Evolutionary conservation across 2,113 vertebrate species (phyloP), one percentile per base, ranked within the genome.

Genomic region (Eonycteris spelaea): DNA sequence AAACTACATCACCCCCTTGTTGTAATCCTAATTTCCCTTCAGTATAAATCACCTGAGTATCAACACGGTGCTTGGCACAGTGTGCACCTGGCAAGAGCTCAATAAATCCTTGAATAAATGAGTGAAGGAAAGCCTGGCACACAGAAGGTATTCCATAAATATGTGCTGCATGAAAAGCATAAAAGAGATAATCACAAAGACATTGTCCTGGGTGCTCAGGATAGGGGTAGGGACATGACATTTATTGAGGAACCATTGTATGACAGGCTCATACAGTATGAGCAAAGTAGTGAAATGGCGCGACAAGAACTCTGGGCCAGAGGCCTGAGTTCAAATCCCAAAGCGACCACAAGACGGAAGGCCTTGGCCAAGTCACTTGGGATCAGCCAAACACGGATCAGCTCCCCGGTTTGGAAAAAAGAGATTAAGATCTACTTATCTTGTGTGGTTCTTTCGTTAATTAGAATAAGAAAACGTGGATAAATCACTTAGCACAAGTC

Each of bases 101-200:
- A 80, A 30, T 84, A 84, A 91, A 89, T 55, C 30, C 68, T 51
- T 68, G 73, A 90, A 95, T 22, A 90, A 94, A 70, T 19, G 24
- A 79, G 11, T 86, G 73, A 83, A 59, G 84, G 74, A 59, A 96
- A 93, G 19, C 57, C 43, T 82, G 51, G 33, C 16, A 88, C 12
- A 68, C 59, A 61, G 65, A 84, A 92, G 16, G 24, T 85, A 88
- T 79, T 90, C 33, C 68, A 74, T 63, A 82, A 90, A 57, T 65
- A 86, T 35, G 3, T 63, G 22, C 35, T 63, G 6, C 7, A 65
- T 75, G 89, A 93, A 73, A 86, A 83, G 28, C 51, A 51, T 51
- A 51, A 51, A 16, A 84, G 22, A 89, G n/a, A 82, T n/a, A 83
- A 82, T 22, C 77, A 63, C 16, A 28, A 43, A 91, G 73, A 93